These are phyloP conservation scores for Trachops cirrhosus DNA, from an alignment of 2,797 vertebrate species.

Conservation along the genomic window DNA sequence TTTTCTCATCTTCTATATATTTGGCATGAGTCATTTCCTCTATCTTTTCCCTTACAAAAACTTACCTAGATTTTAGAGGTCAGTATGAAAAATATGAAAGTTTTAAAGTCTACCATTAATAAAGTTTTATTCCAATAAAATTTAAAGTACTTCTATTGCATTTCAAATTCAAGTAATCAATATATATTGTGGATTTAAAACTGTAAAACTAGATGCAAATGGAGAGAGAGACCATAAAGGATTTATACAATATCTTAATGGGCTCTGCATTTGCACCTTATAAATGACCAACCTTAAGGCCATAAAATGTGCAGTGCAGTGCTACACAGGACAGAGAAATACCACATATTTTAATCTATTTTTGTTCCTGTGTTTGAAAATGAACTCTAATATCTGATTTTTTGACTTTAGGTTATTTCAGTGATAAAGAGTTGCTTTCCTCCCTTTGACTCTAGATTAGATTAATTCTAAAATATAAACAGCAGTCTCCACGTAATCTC, in stretches of 20 bases:
- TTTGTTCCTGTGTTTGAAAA: conserved; percentile 26
- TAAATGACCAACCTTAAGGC: conserved; percentile 8
- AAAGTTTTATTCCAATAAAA: conserved; percentile 46
- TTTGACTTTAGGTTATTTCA: conserved; percentile 41
- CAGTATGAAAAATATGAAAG: conserved; percentile 19
- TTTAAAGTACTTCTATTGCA: conserved; percentile 28
- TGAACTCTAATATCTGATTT: conserved; percentile 30
- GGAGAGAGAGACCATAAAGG: conserved; percentile 39
- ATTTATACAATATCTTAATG: conserved; percentile 52
- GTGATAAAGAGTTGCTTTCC: conserved; percentile 25
- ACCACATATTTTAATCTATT: conserved; percentile 27
- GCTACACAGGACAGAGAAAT: neutral
- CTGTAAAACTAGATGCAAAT: conserved; percentile 58
- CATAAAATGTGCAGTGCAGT: neutral
- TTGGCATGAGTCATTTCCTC: conserved; percentile 47
- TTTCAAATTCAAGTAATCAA: conserved; percentile 48
- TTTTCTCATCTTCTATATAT: conserved; percentile 40
- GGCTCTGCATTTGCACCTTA: conserved; percentile 47
- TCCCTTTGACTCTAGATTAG: conserved; percentile 35
- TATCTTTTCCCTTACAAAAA: neutral
- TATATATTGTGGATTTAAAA: conserved; percentile 41
- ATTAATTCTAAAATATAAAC: conserved; percentile 66
- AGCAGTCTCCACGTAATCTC: neutral
- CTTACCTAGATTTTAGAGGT: conserved; percentile 30
- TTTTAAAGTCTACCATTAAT: conserved; percentile 40